Percentiles rank a stretch among this genome's conserved stretches.
Conservation (phyloP, 2,888 invertebrate genomes). For the Macrosoma leucophasiata region DNA sequence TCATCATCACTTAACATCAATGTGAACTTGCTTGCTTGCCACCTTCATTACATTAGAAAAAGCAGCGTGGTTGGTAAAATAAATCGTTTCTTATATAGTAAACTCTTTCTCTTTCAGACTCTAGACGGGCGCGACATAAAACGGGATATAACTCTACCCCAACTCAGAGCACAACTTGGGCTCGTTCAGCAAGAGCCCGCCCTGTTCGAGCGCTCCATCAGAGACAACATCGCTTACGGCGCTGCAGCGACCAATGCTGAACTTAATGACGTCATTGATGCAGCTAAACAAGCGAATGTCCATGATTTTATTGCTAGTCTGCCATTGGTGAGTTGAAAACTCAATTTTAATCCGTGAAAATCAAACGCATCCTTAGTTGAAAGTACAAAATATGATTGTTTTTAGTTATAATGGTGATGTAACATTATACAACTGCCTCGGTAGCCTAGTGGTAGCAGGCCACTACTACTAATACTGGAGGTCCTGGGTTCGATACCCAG, state of each 20-base stretch:
- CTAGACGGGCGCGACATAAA: conserved; percentile 76
- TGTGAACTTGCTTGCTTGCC: too few relatives aligned
- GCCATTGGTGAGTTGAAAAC: conserved; percentile 76
- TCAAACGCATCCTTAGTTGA: too few relatives aligned
- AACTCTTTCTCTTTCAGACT: conserved; percentile 32
- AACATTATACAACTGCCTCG: too few relatives aligned
- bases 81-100: too few relatives aligned
- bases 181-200: conserved; percentile 91
- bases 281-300: conserved; percentile 85
- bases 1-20: too few relatives aligned
- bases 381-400: too few relatives aligned
- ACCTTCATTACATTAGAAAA: too few relatives aligned
- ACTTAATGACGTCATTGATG: conserved; percentile 81
- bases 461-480: too few relatives aligned
- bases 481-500: too few relatives aligned
- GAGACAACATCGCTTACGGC: conserved; percentile 92
- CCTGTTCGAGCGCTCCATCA: conserved; percentile 85
- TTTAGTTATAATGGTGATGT: too few relatives aligned
- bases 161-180: conserved; percentile 82
- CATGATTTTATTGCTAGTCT: conserved; percentile 82
- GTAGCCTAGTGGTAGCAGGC: too few relatives aligned
- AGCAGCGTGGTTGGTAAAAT: too few relatives aligned
- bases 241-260: conserved; percentile 68
- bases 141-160: conserved; percentile 75
- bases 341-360: not conserved